Base-by-base conservation (phyloP, 2,888 invertebrate genomes). In the Chymomyza procnemis region DNA sequence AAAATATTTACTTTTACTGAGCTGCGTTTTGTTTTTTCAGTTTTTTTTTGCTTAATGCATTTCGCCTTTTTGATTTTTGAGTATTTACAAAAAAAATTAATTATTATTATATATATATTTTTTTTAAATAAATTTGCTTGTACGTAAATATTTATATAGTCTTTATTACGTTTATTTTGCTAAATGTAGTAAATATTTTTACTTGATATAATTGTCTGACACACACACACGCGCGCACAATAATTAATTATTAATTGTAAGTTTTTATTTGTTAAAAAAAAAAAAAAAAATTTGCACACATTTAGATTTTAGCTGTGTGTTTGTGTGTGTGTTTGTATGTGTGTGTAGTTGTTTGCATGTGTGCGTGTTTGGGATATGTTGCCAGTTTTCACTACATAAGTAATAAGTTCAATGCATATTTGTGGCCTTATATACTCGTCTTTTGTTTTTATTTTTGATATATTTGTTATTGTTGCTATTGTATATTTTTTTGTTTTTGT, bases 151-250 rank as follows among this genome's bases (percentile, higher is more conserved):
- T 63, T 50, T 52, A 58, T 65, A 47, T 72, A 64, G 34, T 41
- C 34, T 67, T 66, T 61, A 73, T 67, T 59, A 50, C 73, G 52
- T 65, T 26, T 50, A 21, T 54, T 67, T 72, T 22, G 66, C 16
- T 50, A 50, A 18, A 50, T 58, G 26, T 26, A 26, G 26, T 26
- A 50, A 4, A 3, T 18, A 50, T n/a, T 47, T 47, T 68, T 69
- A 61, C 56, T 64, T 75, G 73, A 73, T 71, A 56, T 70, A 67
- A 65, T 59, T 68, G 55, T 73, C 80, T 80, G 80, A 80, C 83
- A 69, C 80, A 83, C 83, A 80, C 83, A 69, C 83, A 78, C 55
- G 73, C 80, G 80, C 83, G 78, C 83, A 69, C 80, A 78, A 68
- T 70, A 54, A 59, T 46, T 62, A 71, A n/a, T n/a, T 71, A 69